phyloP scores from a whole-genome alignment of 2,797 vertebrate species.

The Eulemur rubriventer region DNA sequence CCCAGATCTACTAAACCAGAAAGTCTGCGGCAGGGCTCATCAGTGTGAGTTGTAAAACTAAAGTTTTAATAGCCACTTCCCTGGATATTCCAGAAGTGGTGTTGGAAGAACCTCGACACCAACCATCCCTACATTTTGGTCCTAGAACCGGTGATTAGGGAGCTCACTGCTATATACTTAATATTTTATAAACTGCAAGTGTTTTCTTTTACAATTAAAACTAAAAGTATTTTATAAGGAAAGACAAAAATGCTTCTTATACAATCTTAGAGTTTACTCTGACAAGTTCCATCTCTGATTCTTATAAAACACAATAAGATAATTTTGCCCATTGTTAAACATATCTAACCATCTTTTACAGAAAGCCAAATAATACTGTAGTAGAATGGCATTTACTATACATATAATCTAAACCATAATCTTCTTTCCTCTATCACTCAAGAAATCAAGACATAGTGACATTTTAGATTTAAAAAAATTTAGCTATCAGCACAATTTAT shows the following conservation, averaged over 20 bases:
- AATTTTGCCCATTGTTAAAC: slow-evolving; percentile 3
- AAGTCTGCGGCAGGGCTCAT: not conserved
- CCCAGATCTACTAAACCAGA: not conserved
- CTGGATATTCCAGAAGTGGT: not conserved
- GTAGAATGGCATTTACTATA: not conserved
- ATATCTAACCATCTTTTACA: not conserved
- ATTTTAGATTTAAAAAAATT: slow-evolving; percentile 17
- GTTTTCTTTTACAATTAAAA: slow-evolving; percentile 41
- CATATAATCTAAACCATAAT: not conserved
- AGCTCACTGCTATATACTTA: not conserved
- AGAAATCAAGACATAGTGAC: not conserved
- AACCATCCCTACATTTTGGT: too few species aligned
- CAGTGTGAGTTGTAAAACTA: not conserved
- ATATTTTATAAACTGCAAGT: not conserved
- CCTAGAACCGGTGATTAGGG: not conserved
- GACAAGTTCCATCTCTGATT: not conserved
- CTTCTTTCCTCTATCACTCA: not conserved
- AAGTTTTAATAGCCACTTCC: not conserved
- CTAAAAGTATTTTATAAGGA: slow-evolving; percentile 24
- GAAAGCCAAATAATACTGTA: not conserved
- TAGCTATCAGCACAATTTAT: slow-evolving; percentile 26
- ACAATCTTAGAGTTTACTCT: not conserved
- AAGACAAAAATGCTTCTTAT: not conserved
- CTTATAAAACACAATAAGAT: not conserved
- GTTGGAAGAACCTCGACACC: not conserved